Evolutionary conservation across 2,888 invertebrate species (phyloP).

Genomic region (Imbricaverruca yamaguchii): DNA sequence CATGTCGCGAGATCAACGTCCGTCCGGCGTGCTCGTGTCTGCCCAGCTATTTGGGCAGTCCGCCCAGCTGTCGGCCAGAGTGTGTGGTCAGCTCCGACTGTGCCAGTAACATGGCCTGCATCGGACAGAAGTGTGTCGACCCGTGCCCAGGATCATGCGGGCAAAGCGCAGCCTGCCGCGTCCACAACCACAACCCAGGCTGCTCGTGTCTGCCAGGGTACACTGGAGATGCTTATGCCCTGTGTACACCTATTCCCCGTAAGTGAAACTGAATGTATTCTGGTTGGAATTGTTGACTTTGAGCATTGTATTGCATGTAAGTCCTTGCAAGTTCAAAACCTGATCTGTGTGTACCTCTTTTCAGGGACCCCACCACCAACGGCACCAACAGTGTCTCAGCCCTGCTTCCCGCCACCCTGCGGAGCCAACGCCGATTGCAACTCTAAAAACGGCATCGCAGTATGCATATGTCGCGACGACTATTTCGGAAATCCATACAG

Average conservation of each 20-base stretch:
- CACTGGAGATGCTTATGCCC: slow-evolving; percentile 59
- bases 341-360: slow-evolving; percentile 79
- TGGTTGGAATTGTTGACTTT: too few species aligned
- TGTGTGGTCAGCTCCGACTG: slow-evolving; percentile 65
- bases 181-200: slow-evolving; percentile 59
- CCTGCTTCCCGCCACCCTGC: slow-evolving; percentile 74
- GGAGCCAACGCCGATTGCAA: slow-evolving; percentile 75
- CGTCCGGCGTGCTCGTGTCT: slow-evolving; percentile 55
- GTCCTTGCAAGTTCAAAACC: slow-evolving; percentile 32
- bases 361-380: slow-evolving; percentile 55
- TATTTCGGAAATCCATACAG: slow-evolving; percentile 50
- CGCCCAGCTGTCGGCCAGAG: slow-evolving; percentile 57
- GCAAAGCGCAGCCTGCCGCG: slow-evolving; percentile 60
- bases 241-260: too few species aligned
- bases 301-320: too few species aligned
- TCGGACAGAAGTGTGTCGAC: slow-evolving; percentile 53
- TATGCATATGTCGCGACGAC: slow-evolving; percentile 68
- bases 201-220: slow-evolving; percentile 63
- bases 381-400: slow-evolving; percentile 45
- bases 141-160: slow-evolving; percentile 53
- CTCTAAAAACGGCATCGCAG: slow-evolving; percentile 65
- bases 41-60: slow-evolving; percentile 40
- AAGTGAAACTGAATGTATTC: too few species aligned
- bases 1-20: slow-evolving; percentile 48
- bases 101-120: slow-evolving; percentile 59